phyloP scores from a whole-genome alignment of 2,888 invertebrate genomes.

The Pyrocoelia pectoralis region DNA sequence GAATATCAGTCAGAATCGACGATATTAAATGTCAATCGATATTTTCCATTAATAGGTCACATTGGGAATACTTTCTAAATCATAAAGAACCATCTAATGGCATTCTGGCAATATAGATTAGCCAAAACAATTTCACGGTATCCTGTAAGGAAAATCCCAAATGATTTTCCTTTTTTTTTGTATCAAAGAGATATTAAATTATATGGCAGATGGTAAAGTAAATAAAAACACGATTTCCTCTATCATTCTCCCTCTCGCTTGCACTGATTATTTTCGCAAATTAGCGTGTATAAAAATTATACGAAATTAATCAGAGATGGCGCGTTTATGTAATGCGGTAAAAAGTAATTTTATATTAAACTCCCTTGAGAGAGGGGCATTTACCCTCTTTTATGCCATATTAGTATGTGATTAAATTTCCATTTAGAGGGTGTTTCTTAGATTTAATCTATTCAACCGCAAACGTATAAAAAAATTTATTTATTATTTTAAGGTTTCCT shows the following conservation, averaged over 20 bases:
- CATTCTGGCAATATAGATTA: slow-evolving; percentile 23
- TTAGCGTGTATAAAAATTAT: slow-evolving; percentile 18
- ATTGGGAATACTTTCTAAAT: slow-evolving; percentile 17
- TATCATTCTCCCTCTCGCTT: background rate
- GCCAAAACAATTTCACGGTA: slow-evolving; percentile 35
- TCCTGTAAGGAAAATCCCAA: slow-evolving; percentile 26
- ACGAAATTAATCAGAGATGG: slow-evolving; percentile 29
- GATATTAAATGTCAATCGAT: slow-evolving; percentile 33
- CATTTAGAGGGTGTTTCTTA: slow-evolving; percentile 48
- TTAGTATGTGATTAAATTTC: slow-evolving; percentile 57
- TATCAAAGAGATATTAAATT: slow-evolving; percentile 44
- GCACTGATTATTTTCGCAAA: background rate
- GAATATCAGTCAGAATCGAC: background rate
- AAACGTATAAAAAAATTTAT: slow-evolving; percentile 13
- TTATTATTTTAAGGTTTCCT: slow-evolving; percentile 1
- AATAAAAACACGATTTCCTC: slow-evolving; percentile 25
- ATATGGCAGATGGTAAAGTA: slow-evolving; percentile 48
- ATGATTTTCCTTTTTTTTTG: slow-evolving; percentile 24
- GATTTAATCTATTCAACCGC: slow-evolving; percentile 25
- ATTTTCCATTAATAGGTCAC: slow-evolving; percentile 23
- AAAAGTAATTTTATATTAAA: slow-evolving; percentile 52
- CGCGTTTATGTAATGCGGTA: slow-evolving; percentile 46
- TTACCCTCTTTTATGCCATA: slow-evolving; percentile 54
- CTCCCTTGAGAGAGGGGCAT: slow-evolving; percentile 48
- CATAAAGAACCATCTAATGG: slow-evolving; percentile 19